Percentiles rank a stretch among this genome's conserved stretches.
Evolutionary conservation across 1,140 invertebrate genomes (phyloP).

Genomic region (Aphis craccivora): DNA sequence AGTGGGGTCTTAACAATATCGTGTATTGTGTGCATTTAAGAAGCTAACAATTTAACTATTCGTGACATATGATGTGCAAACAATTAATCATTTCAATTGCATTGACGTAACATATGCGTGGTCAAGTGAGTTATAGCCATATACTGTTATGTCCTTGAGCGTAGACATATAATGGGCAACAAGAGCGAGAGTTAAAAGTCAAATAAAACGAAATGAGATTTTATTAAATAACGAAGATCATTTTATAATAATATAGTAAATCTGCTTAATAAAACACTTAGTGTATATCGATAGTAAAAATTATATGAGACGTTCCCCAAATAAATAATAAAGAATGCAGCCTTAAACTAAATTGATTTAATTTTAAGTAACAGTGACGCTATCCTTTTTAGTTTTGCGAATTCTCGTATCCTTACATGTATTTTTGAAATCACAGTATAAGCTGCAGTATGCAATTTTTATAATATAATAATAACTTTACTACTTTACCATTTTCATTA

Average conservation of each 20-base stretch:
- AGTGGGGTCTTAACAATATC: not conserved
- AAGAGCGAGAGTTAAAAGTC: not conserved
- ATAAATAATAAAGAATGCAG: not conserved
- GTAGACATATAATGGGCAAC: not conserved
- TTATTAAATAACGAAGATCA: not conserved
- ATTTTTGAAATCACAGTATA: not conserved
- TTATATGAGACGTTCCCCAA: not conserved
- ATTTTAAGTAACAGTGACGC: not conserved
- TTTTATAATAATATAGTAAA: not conserved
- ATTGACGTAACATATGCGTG: not conserved
- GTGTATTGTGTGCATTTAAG: not conserved
- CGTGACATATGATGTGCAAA: not conserved
- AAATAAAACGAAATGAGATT: not conserved
- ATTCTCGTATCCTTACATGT: not conserved
- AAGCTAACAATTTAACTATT: constrained; percentile 8
- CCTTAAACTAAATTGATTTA: not conserved
- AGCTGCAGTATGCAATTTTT: not conserved
- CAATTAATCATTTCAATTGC: not conserved
- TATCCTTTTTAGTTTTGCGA: not conserved
- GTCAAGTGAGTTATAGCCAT: not conserved
- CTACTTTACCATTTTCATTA: not conserved
- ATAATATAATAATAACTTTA: not conserved
- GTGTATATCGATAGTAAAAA: not conserved
- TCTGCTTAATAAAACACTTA: not conserved
- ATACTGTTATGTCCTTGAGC: not conserved